Base-by-base conservation (phyloP, 1,140 invertebrate genomes). In the Uloborus diversus region DNA sequence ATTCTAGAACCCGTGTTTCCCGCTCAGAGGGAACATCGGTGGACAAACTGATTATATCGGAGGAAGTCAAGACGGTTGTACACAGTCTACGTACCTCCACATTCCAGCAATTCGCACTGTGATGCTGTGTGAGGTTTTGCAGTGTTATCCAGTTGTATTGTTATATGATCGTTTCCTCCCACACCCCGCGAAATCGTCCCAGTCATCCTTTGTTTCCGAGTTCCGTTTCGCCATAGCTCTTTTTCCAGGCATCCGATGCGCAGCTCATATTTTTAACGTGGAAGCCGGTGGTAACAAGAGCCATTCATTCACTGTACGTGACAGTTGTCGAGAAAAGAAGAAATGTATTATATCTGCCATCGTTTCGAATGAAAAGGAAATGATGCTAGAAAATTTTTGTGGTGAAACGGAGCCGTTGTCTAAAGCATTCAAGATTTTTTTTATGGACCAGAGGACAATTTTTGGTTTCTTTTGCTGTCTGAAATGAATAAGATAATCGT, bases 261-360 rank as follows among this genome's bases (percentile, higher is more conserved):
- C 25, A 68, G 70, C 35, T 62, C 59, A 75, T 75, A 75, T 75
- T 75, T 75, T 75, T 62, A 57, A 75, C 33, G 23, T 37, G 20
- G 30, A 27, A 49, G 27, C 23, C 13, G 7, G 9, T 42, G 17
- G 37, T 9, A 42, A 9, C 7, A 42, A 42, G 37, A 42, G 17
- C 37, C 37, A 7, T 42, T 9, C 37, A 42, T 42, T n/a, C 20
- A 9, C 37, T 42, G 37, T 42, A 17, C 70, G 64, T 75, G 35
- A 59, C n/a, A 20, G 13, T n/a, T 4, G 51, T 71, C 25, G 53
- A 9, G 13, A 28, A 49, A 47, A 49, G 11, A 4, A 7, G n/a
- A 53, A 53, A 53, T 20, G 9, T n/a, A n/a, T n/a, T n/a, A n/a
- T 9, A 28, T 49, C 11, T 64, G n/a, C 27, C 56, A 35, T 75